Evolutionary conservation across 2,797 vertebrate genomes (phyloP).

Genomic region (Acanthopagrus latus): DNA sequence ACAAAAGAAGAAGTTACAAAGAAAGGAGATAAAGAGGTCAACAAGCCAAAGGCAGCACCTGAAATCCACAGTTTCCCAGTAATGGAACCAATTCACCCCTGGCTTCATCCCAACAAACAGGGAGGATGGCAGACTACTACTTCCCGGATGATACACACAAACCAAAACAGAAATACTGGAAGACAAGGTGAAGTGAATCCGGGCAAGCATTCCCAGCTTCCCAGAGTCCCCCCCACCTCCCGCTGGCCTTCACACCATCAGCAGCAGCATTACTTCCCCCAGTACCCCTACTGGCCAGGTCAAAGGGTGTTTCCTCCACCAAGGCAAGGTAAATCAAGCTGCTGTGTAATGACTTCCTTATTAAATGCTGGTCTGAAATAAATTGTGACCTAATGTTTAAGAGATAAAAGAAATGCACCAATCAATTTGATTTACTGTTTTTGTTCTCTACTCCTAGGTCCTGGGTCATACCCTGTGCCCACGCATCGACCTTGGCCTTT

Average conservation of each 20-base stretch:
- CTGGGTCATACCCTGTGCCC: constrained; percentile 60
- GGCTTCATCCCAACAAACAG: constrained; percentile 76
- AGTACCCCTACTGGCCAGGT: constrained; percentile 64
- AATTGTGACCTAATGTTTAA: not conserved
- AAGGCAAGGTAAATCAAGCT: constrained; percentile 63
- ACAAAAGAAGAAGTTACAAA: constrained; percentile 38
- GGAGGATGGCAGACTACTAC: constrained; percentile 49
- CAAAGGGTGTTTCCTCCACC: constrained; percentile 61
- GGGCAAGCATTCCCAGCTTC: constrained; percentile 44
- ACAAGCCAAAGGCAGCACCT: constrained; percentile 50
- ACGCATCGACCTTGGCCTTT: constrained; percentile 71
- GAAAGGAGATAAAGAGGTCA: constrained; percentile 10
- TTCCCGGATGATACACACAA: constrained; percentile 33
- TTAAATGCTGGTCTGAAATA: not conserved
- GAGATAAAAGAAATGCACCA: constrained; percentile 1
- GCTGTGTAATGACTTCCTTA: not conserved
- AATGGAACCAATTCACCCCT: constrained; percentile 80
- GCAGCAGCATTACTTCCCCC: constrained; percentile 49
- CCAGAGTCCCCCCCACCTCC: constrained; percentile 62
- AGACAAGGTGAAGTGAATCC: constrained; percentile 46
- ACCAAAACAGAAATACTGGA: constrained; percentile 50
- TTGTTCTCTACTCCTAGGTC: constrained; percentile 45
- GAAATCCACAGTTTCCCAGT: constrained; percentile 52
- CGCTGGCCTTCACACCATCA: constrained; percentile 63
- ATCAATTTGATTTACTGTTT: no score